Conservation (phyloP, 2,113 vertebrate genomes). For the Puma concolor region DNA sequence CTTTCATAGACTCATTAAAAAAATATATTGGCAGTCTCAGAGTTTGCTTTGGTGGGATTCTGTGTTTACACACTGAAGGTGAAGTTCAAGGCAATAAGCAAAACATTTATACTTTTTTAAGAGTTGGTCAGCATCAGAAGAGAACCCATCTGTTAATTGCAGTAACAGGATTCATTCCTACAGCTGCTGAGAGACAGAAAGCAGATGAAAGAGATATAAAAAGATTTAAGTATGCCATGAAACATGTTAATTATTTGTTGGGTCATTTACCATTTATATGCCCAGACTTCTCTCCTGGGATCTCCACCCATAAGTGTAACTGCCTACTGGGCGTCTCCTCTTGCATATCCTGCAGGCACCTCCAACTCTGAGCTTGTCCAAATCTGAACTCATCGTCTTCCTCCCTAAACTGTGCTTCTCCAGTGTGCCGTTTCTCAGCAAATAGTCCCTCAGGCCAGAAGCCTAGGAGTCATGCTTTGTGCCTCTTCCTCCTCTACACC, state of each 20-base stretch:
- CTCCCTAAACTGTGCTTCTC: background rate
- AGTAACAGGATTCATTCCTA: conserved; percentile 15
- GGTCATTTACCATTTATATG: background rate
- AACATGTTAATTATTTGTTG: background rate
- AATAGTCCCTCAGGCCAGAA: background rate
- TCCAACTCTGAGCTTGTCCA: background rate
- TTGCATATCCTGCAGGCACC: background rate
- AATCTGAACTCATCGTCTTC: background rate
- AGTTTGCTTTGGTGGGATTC: conserved; percentile 16
- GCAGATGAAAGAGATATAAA: conserved; percentile 14
- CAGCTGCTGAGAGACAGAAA: conserved; percentile 3
- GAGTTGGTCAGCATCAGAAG: conserved; percentile 34
- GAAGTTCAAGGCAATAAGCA: conserved; percentile 37
- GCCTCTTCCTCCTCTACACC: background rate
- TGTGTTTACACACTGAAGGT: conserved; percentile 34
- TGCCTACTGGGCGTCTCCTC: background rate
- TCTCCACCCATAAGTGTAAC: background rate
- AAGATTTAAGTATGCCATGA: background rate
- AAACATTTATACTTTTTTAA: conserved; percentile 32
- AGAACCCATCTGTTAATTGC: background rate
- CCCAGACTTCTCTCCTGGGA: background rate
- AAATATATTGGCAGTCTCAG: background rate
- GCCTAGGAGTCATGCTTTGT: background rate
- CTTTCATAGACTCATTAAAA: conserved; percentile 6
- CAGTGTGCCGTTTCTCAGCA: background rate